phyloP scores from a whole-genome alignment of 1,140 invertebrate genomes.

The Eubasilissa regina region DNA sequence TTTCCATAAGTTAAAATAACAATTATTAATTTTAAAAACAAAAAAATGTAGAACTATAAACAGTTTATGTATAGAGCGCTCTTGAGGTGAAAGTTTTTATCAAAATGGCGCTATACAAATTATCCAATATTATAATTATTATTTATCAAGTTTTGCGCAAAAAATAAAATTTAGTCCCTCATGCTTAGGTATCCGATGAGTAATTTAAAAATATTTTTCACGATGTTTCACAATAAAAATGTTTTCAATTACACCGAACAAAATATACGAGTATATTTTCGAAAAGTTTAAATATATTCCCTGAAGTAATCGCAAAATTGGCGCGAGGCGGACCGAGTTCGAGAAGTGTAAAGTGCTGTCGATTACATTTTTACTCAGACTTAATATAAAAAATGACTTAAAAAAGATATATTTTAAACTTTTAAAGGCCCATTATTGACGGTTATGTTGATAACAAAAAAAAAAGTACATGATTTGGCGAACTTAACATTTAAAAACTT shows the following conservation, averaged over 20 bases:
- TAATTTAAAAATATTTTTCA: constrained; percentile 3
- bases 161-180: no score
- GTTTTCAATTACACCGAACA: constrained; percentile 40
- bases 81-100: no score
- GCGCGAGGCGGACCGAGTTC: constrained; percentile 1
- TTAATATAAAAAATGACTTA: constrained; percentile 1
- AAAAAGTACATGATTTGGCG: neutral
- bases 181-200: neutral
- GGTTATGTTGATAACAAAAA: neutral
- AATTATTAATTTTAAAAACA: no score
- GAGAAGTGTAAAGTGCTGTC: constrained; percentile 25
- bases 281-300: constrained; percentile 52
- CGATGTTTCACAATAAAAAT: neutral
- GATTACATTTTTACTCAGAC: constrained; percentile 26
- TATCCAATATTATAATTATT: no score
- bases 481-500: neutral
- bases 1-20: no score
- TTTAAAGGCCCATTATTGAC: constrained; percentile 8
- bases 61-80: no score
- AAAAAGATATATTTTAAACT: neutral
- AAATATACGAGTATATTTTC: constrained; percentile 50
- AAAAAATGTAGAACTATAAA: no score
- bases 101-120: no score
- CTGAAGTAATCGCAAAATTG: constrained; percentile 45
- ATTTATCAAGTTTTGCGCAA: no score